Evolutionary conservation across 2,113 vertebrate genomes (phyloP).

Genomic region (Chaenogobius annularis): DNA sequence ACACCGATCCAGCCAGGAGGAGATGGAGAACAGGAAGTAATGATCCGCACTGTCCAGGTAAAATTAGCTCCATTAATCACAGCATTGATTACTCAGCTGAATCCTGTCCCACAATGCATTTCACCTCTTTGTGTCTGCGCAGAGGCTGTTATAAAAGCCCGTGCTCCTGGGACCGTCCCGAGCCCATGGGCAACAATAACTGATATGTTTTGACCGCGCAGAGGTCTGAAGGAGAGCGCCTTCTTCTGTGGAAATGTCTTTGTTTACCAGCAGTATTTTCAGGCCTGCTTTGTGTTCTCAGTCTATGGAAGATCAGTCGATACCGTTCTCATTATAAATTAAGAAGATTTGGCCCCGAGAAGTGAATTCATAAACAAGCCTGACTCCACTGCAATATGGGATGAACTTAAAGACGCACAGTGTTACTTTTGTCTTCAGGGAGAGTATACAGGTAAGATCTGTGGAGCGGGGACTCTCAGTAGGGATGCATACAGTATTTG

Average conservation of each 20-base stretch:
- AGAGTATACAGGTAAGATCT: background rate
- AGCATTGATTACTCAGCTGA: conserved; percentile 63
- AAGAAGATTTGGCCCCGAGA: conserved; percentile 49
- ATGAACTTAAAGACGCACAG: background rate
- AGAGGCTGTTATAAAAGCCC: conserved; percentile 21
- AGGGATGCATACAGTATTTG: too few relatives aligned
- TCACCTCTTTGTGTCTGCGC: conserved; percentile 20
- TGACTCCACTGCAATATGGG: conserved; percentile 12
- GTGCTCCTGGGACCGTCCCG: conserved; percentile 6
- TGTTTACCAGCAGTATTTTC: conserved; percentile 35
- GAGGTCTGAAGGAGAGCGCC: conserved; percentile 9
- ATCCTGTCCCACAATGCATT: conserved; percentile 31
- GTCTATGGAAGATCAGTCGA: conserved; percentile 35
- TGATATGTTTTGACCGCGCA: conserved; percentile 43
- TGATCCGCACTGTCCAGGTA: conserved; percentile 68
- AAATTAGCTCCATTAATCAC: conserved; percentile 80
- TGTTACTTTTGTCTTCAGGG: background rate
- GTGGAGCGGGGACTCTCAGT: background rate
- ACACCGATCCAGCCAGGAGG: conserved; percentile 34
- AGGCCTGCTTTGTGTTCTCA: conserved; percentile 32
- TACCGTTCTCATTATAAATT: conserved; percentile 50
- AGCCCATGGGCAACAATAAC: conserved; percentile 35
- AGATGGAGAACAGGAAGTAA: conserved; percentile 61
- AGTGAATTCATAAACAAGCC: conserved; percentile 33
- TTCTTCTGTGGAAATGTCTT: conserved; percentile 18